Evolutionary conservation across 2,888 invertebrate species (phyloP).

Genomic region (Strigamia crassipes): DNA sequence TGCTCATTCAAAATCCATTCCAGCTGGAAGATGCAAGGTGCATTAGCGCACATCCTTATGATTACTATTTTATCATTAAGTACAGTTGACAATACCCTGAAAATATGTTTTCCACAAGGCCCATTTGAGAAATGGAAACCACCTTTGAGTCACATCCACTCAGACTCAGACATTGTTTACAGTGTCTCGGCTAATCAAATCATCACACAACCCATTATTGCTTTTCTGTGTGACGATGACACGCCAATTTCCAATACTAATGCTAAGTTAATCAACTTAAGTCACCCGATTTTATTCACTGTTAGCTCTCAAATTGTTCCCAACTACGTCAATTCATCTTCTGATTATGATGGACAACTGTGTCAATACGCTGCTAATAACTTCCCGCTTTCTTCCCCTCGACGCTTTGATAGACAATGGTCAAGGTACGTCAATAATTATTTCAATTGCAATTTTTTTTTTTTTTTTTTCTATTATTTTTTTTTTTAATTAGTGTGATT

Average conservation of each 20-base stretch:
- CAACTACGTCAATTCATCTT: background rate
- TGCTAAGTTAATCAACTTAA: conserved; percentile 7
- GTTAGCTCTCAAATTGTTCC: background rate
- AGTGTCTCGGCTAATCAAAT: conserved; percentile 43
- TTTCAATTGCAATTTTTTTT: background rate
- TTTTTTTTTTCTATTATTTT: background rate
- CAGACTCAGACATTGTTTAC: conserved; percentile 16
- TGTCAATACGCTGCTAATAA: conserved; percentile 44
- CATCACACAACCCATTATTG: conserved; percentile 42
- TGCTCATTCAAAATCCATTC: background rate
- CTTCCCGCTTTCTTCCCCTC: conserved; percentile 13
- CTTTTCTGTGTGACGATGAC: conserved; percentile 35
- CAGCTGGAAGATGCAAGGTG: conserved; percentile 1
- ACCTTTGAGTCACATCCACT: background rate
- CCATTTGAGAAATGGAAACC: conserved; percentile 21
- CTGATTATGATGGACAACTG: background rate
- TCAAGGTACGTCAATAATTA: conserved; percentile 8
- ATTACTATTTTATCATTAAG: background rate
- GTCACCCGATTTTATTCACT: conserved; percentile 14
- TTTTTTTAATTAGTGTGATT: background rate
- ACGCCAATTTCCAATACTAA: background rate
- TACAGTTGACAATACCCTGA: background rate
- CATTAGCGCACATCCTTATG: background rate
- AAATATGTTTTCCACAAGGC: conserved; percentile 38
- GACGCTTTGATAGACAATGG: conserved; percentile 17